Percentiles rank a stretch among this genome's conserved stretches.
These are phyloP conservation scores for Aelia acuminata DNA, from an alignment of 2,888 invertebrate species.

Conservation along the genomic window DNA sequence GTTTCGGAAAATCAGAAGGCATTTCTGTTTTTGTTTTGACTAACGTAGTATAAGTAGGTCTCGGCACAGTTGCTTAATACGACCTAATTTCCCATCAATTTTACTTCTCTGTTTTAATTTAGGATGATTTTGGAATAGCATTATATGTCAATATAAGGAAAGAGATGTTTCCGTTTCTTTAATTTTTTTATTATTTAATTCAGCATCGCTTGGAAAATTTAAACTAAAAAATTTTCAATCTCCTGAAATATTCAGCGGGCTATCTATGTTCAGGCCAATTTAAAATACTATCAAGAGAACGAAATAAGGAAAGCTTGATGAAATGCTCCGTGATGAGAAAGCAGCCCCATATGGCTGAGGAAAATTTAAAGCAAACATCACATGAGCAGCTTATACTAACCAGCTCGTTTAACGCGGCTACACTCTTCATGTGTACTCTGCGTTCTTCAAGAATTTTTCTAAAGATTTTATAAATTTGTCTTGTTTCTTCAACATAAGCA, in stretches of 20 bases:
- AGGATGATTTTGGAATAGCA: too few species aligned
- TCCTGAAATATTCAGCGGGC: not conserved
- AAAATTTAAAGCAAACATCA: constrained; percentile 16
- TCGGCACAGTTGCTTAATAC: not conserved
- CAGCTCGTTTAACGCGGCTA: not conserved
- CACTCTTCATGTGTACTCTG: not conserved
- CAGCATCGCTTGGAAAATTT: not conserved
- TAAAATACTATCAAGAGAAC: not conserved
- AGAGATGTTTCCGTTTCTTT: too few species aligned
- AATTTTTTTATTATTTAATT: not conserved
- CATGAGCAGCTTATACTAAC: constrained; percentile 16
- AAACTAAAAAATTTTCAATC: not conserved
- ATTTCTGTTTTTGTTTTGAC: too few species aligned
- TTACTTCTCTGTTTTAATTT: not conserved
- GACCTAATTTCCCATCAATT: not conserved
- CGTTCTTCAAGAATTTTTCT: not conserved
- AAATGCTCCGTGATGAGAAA: not conserved
- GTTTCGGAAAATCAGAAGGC: too few species aligned
- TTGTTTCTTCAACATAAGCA: too few species aligned
- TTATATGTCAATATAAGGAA: too few species aligned
- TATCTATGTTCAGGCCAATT: not conserved
- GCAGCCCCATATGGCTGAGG: not conserved
- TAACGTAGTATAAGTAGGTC: too few species aligned
- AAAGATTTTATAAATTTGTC: not conserved
- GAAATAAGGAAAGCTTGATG: not conserved